These are phyloP conservation scores for Agonopterix alstromeriana DNA, from an alignment of 2,888 invertebrate species.

Conservation along the genomic window DNA sequence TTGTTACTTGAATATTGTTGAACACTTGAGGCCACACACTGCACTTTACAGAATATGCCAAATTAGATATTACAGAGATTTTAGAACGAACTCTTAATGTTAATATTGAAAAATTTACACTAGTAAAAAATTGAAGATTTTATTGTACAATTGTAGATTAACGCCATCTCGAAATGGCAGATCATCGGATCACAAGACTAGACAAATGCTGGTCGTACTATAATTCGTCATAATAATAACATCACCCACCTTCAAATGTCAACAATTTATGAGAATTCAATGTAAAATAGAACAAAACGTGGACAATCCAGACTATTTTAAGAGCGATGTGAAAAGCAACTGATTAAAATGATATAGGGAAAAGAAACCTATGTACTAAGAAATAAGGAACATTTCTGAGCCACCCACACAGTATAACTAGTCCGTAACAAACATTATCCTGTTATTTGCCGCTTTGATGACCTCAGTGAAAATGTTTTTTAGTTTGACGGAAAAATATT, in stretches of 20 bases:
- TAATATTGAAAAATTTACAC: conserved; percentile 22
- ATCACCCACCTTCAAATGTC: conserved; percentile 1
- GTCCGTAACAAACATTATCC: too few relatives aligned
- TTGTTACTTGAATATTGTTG: conserved; percentile 38
- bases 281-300: too few relatives aligned
- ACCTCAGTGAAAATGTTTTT: too few relatives aligned
- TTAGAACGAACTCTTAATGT: conserved; percentile 21
- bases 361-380: too few relatives aligned
- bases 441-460: too few relatives aligned
- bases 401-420: too few relatives aligned
- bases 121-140: conserved; percentile 12
- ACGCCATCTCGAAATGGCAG: conserved; percentile 17
- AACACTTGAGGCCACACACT: conserved; percentile 58
- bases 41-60: conserved; percentile 19
- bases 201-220: conserved; percentile 4
- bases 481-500: too few relatives aligned
- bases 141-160: conserved; percentile 17
- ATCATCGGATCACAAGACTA: conserved; percentile 19
- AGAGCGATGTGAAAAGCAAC: too few relatives aligned
- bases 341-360: too few relatives aligned
- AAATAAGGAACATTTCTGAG: too few relatives aligned
- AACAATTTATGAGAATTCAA: conserved; percentile 3
- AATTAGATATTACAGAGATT: conserved; percentile 18
- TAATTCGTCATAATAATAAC: conserved; percentile 1
- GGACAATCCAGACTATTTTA: too few relatives aligned